Evolutionary conservation across 2,888 invertebrate genomes (phyloP), one percentile per base, ranked within the genome.

Genomic region (Smittia sp.): DNA sequence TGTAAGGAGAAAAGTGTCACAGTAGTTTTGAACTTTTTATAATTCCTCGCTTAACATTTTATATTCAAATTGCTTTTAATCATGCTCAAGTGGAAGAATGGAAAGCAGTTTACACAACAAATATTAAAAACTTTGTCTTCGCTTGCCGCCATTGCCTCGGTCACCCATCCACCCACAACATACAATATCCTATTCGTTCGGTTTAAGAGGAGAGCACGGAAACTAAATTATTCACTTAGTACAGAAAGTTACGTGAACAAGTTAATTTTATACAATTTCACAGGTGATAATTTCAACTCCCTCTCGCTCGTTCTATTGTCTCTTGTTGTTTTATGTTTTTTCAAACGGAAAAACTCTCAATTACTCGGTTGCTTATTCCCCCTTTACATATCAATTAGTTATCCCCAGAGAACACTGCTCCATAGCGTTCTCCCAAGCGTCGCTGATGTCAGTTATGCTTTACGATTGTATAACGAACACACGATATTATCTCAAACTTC

Each of bases 181-280:
- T n/a, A n/a, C 13, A 13, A 39, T 9, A 39, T 13, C 13, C 46
- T 62, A 22, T 1, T 9, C 62, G 1, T 6, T 7, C 20, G 46
- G 13, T 11, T 11, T 2, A 46, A 11, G 25, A 18, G 65, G 46
- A 54, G 22, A 25, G 22, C 11, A 25, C 38, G 32, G 24, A 58
- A 72, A 72, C 72, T 72, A 72, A 72, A 72, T 70, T 70, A 70
- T 72, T 72, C 72, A 72, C 72, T 62, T 72, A 24, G n/a, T 20
- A n/a, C 54, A 52, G 54, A 24, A 18, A 24, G 62, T 32, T 65
- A 73, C 63, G 46, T 73, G 73, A 65, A 73, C 52, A 65, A 73
- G 65, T 65, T 73, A 73, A 73, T 73, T 63, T 73, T 73, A 65
- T 65, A 65, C 73, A 73, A 73, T 73, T 73, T 73, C 63, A 65